phyloP scores from a whole-genome alignment of 2,888 invertebrate genomes.

The Panopea generosa region DNA sequence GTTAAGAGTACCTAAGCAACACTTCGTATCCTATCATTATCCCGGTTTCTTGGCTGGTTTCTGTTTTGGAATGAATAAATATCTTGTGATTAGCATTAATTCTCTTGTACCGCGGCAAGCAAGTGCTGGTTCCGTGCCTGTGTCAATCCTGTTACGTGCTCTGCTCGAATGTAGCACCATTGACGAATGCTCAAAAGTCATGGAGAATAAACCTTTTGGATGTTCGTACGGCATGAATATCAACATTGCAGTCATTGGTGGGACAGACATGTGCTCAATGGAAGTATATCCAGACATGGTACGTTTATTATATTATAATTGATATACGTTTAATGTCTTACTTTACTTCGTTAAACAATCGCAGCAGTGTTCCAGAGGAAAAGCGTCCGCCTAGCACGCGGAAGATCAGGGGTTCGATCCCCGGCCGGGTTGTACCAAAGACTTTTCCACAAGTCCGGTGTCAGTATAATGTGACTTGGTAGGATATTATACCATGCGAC shows the following conservation, averaged over 20 bases:
- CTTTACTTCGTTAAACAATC: no score
- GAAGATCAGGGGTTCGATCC: no score
- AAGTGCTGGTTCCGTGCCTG: constrained; percentile 21
- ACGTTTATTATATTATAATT: no score
- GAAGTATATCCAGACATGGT: constrained; percentile 39
- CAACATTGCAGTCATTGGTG: constrained; percentile 35
- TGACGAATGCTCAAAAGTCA: constrained; percentile 19
- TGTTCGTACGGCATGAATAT: constrained; percentile 45
- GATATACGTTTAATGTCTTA: no score
- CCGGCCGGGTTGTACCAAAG: no score
- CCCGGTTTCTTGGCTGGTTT: constrained; percentile 46
- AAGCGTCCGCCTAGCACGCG: no score
- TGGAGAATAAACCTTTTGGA: constrained; percentile 38
- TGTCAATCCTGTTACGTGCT: constrained; percentile 33
- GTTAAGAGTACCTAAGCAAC: no score
- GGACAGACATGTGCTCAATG: constrained; percentile 32
- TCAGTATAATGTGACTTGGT: no score
- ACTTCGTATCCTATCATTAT: constrained; percentile 37
- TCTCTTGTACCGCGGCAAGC: constrained; percentile 27
- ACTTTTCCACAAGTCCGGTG: no score
- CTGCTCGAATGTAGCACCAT: constrained; percentile 23
- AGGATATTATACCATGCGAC: no score
- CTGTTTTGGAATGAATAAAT: constrained; percentile 42
- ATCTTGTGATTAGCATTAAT: constrained; percentile 37
- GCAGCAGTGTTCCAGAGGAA: no score